Evolutionary conservation across 2,797 vertebrate genomes (phyloP).

Genomic region (Oryzias dopingdopingensis): DNA sequence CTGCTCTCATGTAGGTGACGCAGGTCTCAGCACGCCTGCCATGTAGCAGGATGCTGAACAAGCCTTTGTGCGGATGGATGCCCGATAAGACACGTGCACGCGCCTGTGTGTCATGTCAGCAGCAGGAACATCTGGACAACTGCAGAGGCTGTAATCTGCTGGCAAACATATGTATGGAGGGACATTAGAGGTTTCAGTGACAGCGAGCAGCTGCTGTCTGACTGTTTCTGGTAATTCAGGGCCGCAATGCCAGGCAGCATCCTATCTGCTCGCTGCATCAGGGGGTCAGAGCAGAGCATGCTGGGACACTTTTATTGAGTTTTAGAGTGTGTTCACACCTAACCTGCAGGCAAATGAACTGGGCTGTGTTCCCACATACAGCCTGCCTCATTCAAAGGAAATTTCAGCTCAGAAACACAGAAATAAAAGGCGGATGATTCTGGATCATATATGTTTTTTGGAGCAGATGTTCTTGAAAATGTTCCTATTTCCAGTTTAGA

Average conservation of each 20-base stretch:
- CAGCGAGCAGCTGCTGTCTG: slow-evolving; percentile 51
- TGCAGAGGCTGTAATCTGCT: slow-evolving; percentile 47
- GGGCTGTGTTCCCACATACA: slow-evolving; percentile 41
- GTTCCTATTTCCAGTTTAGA: neutral
- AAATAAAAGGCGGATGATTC: neutral
- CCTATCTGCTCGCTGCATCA: neutral
- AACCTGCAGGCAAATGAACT: slow-evolving; percentile 29
- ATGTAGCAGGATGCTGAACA: slow-evolving; percentile 40
- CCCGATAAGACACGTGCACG: slow-evolving; percentile 27
- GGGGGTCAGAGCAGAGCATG: slow-evolving; percentile 50
- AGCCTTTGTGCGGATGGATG: neutral
- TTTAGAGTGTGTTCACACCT: slow-evolving; percentile 21
- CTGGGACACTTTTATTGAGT: slow-evolving; percentile 49
- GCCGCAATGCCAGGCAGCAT: slow-evolving; percentile 42
- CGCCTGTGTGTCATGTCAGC: slow-evolving; percentile 25
- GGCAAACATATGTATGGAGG: slow-evolving; percentile 33
- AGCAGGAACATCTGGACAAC: slow-evolving; percentile 41
- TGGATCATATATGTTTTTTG: neutral
- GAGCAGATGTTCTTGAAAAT: neutral
- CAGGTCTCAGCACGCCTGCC: slow-evolving; percentile 29
- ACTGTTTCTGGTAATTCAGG: slow-evolving; percentile 53
- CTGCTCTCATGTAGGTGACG: slow-evolving; percentile 39
- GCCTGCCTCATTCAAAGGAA: slow-evolving; percentile 14
- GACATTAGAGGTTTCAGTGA: slow-evolving; percentile 25
- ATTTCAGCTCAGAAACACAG: neutral